A percentile compares a stretch with the other conserved stretches of the same genome.
phyloP scores from a whole-genome alignment of 35 echinoderm and acorn worm species.

The Eucidaris tribuloides region DNA sequence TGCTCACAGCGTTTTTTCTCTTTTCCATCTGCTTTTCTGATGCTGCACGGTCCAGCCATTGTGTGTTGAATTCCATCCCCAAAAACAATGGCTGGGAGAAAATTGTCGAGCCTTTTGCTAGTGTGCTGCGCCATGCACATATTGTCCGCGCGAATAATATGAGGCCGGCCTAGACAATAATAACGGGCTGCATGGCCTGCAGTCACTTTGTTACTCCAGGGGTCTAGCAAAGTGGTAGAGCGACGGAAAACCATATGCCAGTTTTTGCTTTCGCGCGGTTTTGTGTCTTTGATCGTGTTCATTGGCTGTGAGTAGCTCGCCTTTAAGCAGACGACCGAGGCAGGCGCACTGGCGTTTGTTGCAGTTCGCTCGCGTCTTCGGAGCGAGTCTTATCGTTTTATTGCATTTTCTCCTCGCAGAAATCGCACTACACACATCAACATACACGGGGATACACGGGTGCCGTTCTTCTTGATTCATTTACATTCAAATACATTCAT shows the following conservation, averaged over 20 bases:
- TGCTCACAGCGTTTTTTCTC: slow-evolving; percentile 37
- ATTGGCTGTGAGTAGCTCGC: slow-evolving; percentile 44
- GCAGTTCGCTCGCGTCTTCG: background rate
- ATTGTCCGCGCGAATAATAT: slow-evolving; percentile 56
- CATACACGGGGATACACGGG: background rate
- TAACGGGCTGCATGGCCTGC: slow-evolving; percentile 24
- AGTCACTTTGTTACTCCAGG: slow-evolving; percentile 63
- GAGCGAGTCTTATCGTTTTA: slow-evolving; percentile 5
- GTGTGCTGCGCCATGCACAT: slow-evolving; percentile 35
- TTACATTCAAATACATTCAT: slow-evolving; percentile 23
- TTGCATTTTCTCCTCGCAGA: background rate
- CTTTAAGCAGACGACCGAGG: slow-evolving; percentile 4
- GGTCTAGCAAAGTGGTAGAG: slow-evolving; percentile 24
- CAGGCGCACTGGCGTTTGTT: slow-evolving; percentile 15
- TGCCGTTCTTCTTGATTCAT: background rate
- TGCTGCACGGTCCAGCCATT: slow-evolving; percentile 41
- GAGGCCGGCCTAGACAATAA: slow-evolving; percentile 39
- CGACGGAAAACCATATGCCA: slow-evolving; percentile 49
- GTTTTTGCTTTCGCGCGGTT: slow-evolving; percentile 31
- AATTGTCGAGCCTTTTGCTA: slow-evolving; percentile 43
- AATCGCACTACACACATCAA: slow-evolving; percentile 29
- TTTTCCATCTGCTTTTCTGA: slow-evolving; percentile 28
- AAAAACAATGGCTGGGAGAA: slow-evolving; percentile 60
- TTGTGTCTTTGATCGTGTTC: slow-evolving; percentile 41
- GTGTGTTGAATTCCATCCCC: slow-evolving; percentile 41